Evolutionary conservation across 2,888 invertebrate species (phyloP), one percentile per base, ranked within the genome.

Genomic region (Carabus problematicus): DNA sequence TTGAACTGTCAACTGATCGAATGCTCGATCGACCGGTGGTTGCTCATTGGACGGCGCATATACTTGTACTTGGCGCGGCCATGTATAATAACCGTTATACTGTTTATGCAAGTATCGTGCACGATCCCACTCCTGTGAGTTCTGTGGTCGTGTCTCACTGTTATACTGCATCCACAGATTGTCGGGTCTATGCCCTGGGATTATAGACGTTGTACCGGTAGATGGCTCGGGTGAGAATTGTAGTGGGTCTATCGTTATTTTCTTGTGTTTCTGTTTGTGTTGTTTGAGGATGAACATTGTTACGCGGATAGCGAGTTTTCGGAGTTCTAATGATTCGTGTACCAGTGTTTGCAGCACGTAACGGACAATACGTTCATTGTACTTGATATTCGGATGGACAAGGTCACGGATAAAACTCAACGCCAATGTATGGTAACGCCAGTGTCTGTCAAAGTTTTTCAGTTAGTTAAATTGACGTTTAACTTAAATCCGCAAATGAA

Each of bases 341-440:
- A 92, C 83, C 0, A 93, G 83, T 3, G 88, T 85, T 42, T 87
- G 83, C 0, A 90, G 81, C 74, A 91, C 88, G 66, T 90, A 86
- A 29, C 85, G 84, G 1, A 93, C 89, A 0, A 89, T 87, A 8
- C 84, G 79, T 0, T 87, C 79, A 0, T 91, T 88, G 79, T 90
- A 89, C 4, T 83, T 81, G 0, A 89, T 85, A 78, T 93, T 91
- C 0, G 89, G 85, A 71, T 94, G 90, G 0, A 92, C 87, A 69
- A 94, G 84, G 75, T 88, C 85, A 1, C 87, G 85, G 8, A 95
- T 81, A 82, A 95, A 88, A 72, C 88, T 87, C 79, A 93, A 86
- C 0, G 90, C 90, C 79, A 94, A 86, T 72, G 89, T 86, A 61
- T 90, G 85, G 72, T 93, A 92, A 58, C 94, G 88, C 96, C 96